Percentiles rank a stretch among this genome's conserved stretches.
These are phyloP conservation scores for Botia kubotai DNA, from an alignment of 2,797 vertebrate genomes.

Conservation along the genomic window DNA sequence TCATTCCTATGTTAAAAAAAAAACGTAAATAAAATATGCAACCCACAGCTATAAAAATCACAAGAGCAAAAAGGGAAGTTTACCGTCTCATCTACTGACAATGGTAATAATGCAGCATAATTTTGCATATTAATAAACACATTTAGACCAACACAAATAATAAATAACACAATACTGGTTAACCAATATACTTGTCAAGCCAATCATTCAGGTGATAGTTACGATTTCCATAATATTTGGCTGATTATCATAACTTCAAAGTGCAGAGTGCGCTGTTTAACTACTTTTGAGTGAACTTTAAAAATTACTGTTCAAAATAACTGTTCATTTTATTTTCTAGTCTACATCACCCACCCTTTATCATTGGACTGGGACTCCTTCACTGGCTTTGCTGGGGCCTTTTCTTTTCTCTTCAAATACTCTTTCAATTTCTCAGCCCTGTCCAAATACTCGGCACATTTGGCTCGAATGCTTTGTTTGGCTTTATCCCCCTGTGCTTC, in stretches of 20 bases:
- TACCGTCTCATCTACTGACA: not conserved
- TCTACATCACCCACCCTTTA: constrained; percentile 81
- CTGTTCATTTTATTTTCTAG: not conserved
- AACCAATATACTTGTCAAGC: too few relatives aligned
- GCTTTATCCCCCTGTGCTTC: constrained; percentile 95
- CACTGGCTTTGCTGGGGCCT: constrained; percentile 88
- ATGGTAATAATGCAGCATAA: too few relatives aligned
- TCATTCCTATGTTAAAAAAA: constrained; percentile 84
- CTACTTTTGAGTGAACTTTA: not conserved
- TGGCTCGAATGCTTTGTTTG: constrained; percentile 90
- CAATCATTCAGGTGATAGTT: too few relatives aligned
- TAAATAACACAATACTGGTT: too few relatives aligned
- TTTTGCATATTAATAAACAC: too few relatives aligned
- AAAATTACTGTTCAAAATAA: not conserved
- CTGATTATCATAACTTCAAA: too few relatives aligned
- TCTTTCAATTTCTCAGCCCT: constrained; percentile 96
- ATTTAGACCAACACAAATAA: too few relatives aligned
- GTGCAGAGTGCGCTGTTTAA: too few relatives aligned
- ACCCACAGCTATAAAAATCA: not conserved
- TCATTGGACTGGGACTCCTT: constrained; percentile 91
- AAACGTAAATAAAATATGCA: not conserved
- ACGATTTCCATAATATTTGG: too few relatives aligned
- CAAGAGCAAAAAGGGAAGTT: not conserved
- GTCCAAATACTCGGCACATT: constrained; percentile 94
- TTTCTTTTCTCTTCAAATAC: constrained; percentile 93